phyloP scores from a whole-genome alignment of 2,888 invertebrate genomes.

The Sialis fuliginosa region DNA sequence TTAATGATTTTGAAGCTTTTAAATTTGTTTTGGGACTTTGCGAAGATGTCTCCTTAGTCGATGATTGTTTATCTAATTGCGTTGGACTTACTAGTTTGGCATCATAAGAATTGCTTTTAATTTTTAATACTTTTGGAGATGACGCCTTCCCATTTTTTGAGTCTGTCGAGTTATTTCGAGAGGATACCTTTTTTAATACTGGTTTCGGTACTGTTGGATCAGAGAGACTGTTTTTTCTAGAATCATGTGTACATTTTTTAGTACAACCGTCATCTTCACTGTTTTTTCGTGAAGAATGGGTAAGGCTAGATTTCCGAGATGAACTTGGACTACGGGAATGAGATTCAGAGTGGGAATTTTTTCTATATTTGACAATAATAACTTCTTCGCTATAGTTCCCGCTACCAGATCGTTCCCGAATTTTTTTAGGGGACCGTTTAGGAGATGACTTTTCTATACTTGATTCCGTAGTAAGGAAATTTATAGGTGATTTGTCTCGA shows the following conservation, averaged over 20 bases:
- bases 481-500: not conserved
- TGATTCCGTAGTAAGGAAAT: not conserved
- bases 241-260: slow-evolving; percentile 1
- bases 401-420: slow-evolving; percentile 11
- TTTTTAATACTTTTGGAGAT: slow-evolving; percentile 3
- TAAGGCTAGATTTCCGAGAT: slow-evolving; percentile 19
- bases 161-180: slow-evolving; percentile 5
- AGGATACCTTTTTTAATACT: slow-evolving; percentile 3
- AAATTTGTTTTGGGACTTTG: slow-evolving; percentile 23
- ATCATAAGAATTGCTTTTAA: slow-evolving; percentile 6
- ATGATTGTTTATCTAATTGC: slow-evolving; percentile 22
- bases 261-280: slow-evolving; percentile 1
- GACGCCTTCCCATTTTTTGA: not conserved
- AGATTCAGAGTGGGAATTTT: slow-evolving; percentile 3
- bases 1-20: slow-evolving; percentile 35
- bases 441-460: slow-evolving; percentile 12
- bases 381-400: slow-evolving; percentile 12
- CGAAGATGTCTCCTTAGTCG: slow-evolving; percentile 18
- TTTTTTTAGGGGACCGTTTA: slow-evolving; percentile 18
- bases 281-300: slow-evolving; percentile 9
- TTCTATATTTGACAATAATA: slow-evolving; percentile 3
- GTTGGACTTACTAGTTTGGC: slow-evolving; percentile 4
- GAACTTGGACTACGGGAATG: slow-evolving; percentile 7
- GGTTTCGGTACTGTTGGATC: slow-evolving; percentile 1
- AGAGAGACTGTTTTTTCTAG: slow-evolving; percentile 1